phyloP scores from a whole-genome alignment of 64 coral and sea anemone genomes.

The Exaiptasia diaphana region DNA sequence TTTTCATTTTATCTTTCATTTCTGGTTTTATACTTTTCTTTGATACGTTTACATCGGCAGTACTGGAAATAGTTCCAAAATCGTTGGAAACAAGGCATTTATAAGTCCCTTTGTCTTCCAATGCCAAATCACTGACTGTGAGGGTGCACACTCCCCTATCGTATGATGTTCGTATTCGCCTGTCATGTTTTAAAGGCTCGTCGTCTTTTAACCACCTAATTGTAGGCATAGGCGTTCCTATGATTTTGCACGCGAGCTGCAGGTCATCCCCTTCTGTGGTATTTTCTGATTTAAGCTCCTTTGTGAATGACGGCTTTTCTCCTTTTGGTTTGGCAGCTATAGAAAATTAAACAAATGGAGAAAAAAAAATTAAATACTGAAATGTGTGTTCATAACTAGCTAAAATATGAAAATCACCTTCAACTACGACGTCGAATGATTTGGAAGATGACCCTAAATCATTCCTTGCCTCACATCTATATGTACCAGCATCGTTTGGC shows the following conservation, averaged over 20 bases:
- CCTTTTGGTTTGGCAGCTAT: slow-evolving; percentile 31
- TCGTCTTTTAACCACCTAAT: slow-evolving; percentile 89
- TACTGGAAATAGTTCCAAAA: slow-evolving; percentile 59
- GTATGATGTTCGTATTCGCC: slow-evolving; percentile 53
- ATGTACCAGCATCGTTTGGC: slow-evolving; percentile 41
- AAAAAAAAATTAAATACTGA: neutral
- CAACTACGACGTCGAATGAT: slow-evolving; percentile 53
- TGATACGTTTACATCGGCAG: slow-evolving; percentile 46
- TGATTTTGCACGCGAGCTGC: slow-evolving; percentile 51
- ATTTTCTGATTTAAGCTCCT: slow-evolving; percentile 44
- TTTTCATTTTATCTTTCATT: slow-evolving; percentile 65
- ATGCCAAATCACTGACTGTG: slow-evolving; percentile 29
- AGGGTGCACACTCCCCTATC: slow-evolving; percentile 57
- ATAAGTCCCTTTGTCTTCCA: slow-evolving; percentile 68
- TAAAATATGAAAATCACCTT: slow-evolving; percentile 34
- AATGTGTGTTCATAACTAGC: neutral
- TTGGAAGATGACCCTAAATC: slow-evolving; percentile 13
- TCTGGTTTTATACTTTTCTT: slow-evolving; percentile 51
- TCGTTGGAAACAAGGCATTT: slow-evolving; percentile 78
- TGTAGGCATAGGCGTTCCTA: slow-evolving; percentile 39
- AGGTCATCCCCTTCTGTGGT: slow-evolving; percentile 53
- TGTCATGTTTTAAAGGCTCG: slow-evolving; percentile 28
- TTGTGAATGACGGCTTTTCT: slow-evolving; percentile 54
- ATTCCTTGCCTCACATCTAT: slow-evolving; percentile 52
- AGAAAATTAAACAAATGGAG: neutral